A percentile compares a stretch with the other conserved stretches of the same genome.
phyloP scores from a whole-genome alignment of 2,113 vertebrate genomes.

The Vombatus ursinus region DNA sequence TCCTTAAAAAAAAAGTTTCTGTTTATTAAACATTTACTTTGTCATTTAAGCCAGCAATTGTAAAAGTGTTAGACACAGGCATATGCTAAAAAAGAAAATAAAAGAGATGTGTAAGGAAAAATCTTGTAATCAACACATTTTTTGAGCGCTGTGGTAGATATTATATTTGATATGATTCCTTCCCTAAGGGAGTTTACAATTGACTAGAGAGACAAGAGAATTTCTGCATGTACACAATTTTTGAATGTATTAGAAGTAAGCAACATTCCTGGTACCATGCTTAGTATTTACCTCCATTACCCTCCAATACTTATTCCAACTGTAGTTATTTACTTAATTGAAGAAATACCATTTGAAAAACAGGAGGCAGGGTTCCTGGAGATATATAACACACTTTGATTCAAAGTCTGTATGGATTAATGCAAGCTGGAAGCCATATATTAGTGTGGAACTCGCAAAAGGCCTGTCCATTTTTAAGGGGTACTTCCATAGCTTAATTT shows the following conservation, averaged over 20 bases:
- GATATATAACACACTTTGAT: neutral
- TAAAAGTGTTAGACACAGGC: neutral
- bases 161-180: too few relatives aligned
- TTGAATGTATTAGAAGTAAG: too few relatives aligned
- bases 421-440: neutral
- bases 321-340: neutral
- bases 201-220: too few relatives aligned
- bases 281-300: too few relatives aligned
- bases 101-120: too few relatives aligned
- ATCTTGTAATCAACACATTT: too few relatives aligned
- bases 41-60: neutral
- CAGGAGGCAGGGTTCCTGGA: neutral
- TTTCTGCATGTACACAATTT: too few relatives aligned
- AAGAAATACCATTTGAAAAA: neutral
- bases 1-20: neutral
- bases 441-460: neutral
- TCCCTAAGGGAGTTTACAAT: too few relatives aligned
- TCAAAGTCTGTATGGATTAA: neutral
- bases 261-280: too few relatives aligned
- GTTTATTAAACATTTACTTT: neutral
- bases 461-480: neutral
- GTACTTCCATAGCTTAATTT: neutral
- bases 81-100: neutral
- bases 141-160: too few relatives aligned
- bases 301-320: too few relatives aligned